Percentiles rank a stretch among this genome's conserved stretches.
These are phyloP conservation scores for Galaxias olidus DNA, from an alignment of 2,797 vertebrate genomes.

Conservation along the genomic window DNA sequence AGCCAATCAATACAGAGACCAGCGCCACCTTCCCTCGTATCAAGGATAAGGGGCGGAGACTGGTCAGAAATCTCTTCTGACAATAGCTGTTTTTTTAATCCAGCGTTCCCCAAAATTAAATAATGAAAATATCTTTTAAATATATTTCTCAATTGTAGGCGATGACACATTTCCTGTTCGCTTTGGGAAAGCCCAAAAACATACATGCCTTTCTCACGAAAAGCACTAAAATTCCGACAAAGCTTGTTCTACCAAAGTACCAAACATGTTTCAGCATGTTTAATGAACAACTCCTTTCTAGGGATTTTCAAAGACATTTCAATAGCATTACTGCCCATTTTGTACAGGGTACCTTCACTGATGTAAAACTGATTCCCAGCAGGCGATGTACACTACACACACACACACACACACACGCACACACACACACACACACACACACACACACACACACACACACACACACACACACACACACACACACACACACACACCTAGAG, in stretches of 20 bases:
- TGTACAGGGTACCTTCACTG: constrained; percentile 29
- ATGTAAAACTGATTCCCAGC: constrained; percentile 5
- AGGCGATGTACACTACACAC: too few relatives aligned
- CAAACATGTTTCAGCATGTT: constrained; percentile 16
- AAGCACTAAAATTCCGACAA: constrained; percentile 7
- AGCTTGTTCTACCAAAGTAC: constrained; percentile 37
- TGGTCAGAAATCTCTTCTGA: constrained; percentile 81
- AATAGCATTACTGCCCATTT: constrained; percentile 19
- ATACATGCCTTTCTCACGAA: constrained; percentile 35
- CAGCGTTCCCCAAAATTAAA: neutral
- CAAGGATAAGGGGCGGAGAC: constrained; percentile 85
- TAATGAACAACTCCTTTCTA: constrained; percentile 4
- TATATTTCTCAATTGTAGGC: too few relatives aligned
- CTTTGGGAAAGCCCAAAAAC: neutral
- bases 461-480: too few relatives aligned
- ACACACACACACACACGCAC: too few relatives aligned
- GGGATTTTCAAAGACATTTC: constrained; percentile 15
- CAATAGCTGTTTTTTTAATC: neutral
- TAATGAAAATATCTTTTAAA: too few relatives aligned
- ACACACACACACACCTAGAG: constrained; percentile 13
- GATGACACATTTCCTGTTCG: too few relatives aligned
- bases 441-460: too few relatives aligned
- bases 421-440: too few relatives aligned
- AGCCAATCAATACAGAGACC: constrained; percentile 67
- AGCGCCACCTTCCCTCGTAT: constrained; percentile 88